Base-by-base conservation (phyloP, 2,797 vertebrate species). In the Hapalemur alaotrensis region DNA sequence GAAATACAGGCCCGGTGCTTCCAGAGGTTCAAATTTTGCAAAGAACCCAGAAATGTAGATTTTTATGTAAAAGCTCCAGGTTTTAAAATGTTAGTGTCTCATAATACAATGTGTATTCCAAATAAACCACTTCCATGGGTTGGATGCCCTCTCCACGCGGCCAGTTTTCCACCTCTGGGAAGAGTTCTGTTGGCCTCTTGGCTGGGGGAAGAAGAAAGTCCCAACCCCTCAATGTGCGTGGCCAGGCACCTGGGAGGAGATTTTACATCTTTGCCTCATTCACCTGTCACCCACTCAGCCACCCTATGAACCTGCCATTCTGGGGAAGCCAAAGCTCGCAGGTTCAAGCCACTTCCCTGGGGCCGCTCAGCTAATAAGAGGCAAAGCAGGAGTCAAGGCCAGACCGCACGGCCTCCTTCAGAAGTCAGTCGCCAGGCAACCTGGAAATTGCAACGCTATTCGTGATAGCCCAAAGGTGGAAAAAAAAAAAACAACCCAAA, bases 11-110 rank as follows among this genome's bases (percentile, higher is more conserved):
- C 9, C 65, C 0, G 5, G 38, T 43, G 54, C 35, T 52, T 17
- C 12, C 22, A 4, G n/a, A 73, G 65, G 28, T 81, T 80, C 84
- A 13, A 1, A 20, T 52, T 61, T 22, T 38, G 28, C 6, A 0
- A n/a, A 70, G 59, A 93, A 50, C 48, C 38, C 48, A 38, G 70
- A 57, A 41, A 63, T 57, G 43, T 35, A 76, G 69, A 70, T 35
- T 76, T 70, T 86, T 13, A 32, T n/a, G 17, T 35, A 82, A 85
- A 63, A 41, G 28, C 38, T 86, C 69, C 82, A 78, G 52, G 54
- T 72, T 91, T 87, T 91, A 48, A 86, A 87, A 65, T 23, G 63
- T 65, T 43, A 63, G 57, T 18, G 30, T 61, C 61, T 57, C n/a
- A 11, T 0, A 25, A 10, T 14, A 50, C 35, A 28, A 18, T 1